phyloP scores from a whole-genome alignment of 2,113 vertebrate genomes.

The Dromaius novaehollandiae region DNA sequence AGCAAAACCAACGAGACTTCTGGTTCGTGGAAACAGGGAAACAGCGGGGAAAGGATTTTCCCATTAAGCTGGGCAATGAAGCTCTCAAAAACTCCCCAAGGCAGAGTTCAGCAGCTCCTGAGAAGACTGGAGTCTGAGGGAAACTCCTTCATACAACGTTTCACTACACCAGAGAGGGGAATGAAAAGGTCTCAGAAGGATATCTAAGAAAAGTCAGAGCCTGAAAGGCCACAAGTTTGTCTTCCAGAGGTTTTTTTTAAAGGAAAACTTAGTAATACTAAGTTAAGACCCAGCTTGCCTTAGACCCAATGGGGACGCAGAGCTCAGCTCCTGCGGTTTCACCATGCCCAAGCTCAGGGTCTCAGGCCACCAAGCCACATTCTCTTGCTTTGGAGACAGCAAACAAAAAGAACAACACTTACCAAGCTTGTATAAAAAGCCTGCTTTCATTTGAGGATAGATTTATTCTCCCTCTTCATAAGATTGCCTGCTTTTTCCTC shows the following conservation, averaged over 20 bases:
- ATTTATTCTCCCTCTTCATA: neutral
- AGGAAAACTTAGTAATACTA: no score
- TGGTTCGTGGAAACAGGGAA: neutral
- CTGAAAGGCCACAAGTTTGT: neutral
- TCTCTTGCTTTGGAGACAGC: neutral
- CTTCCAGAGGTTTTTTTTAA: neutral
- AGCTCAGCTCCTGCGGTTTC: neutral
- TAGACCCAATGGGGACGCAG: no score
- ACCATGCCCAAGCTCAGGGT: neutral
- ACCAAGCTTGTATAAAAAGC: neutral
- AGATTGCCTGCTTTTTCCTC: neutral
- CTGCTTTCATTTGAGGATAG: neutral
- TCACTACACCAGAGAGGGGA: neutral
- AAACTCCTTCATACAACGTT: neutral
- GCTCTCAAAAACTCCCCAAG: neutral
- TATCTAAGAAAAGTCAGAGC: neutral
- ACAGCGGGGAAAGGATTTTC: neutral
- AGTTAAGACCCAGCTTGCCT: no score
- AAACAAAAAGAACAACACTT: neutral
- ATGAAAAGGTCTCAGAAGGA: neutral
- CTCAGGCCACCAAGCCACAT: neutral
- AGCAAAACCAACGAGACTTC: neutral
- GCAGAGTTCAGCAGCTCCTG: neutral
- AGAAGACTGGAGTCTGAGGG: neutral
- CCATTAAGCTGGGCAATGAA: no score